A percentile compares a stretch with the other conserved stretches of the same genome.
phyloP scores from a whole-genome alignment of 2,797 vertebrate genomes.

The Picus viridis region DNA sequence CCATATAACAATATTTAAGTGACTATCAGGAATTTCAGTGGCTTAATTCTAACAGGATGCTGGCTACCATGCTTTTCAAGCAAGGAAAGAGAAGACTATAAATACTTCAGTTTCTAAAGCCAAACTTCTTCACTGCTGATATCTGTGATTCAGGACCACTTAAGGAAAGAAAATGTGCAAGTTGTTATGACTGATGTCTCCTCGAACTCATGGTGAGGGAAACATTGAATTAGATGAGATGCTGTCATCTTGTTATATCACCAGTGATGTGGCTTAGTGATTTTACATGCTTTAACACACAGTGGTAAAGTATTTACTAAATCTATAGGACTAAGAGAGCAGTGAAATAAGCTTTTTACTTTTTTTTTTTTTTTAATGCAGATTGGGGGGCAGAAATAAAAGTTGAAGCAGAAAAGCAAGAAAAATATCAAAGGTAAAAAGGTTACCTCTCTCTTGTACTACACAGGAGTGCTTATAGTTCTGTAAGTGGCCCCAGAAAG shows the following conservation, averaged over 20 bases:
- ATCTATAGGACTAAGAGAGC: background rate
- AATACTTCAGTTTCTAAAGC: background rate
- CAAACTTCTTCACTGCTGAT: background rate
- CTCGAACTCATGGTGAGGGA: background rate
- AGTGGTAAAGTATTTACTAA: background rate
- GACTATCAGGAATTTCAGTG: background rate
- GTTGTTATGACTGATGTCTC: background rate
- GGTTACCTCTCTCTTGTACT: background rate
- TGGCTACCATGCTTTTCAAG: background rate
- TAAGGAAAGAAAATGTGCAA: background rate
- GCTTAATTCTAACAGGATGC: background rate
- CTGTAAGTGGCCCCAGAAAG: background rate
- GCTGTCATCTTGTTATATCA: background rate
- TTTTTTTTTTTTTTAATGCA: too few relatives aligned
- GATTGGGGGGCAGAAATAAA: accelerated
- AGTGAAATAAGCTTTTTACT: background rate
- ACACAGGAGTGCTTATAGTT: background rate
- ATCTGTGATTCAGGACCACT: background rate
- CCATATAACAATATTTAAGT: background rate
- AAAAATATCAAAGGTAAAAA: background rate
- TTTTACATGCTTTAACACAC: background rate
- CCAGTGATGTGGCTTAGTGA: background rate
- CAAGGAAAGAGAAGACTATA: background rate
- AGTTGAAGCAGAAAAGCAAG: background rate
- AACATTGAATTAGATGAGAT: background rate